Evolutionary conservation across 1,140 invertebrate species (phyloP), one percentile per base, ranked within the genome.

Genomic region (Dreissena rostriformis): DNA sequence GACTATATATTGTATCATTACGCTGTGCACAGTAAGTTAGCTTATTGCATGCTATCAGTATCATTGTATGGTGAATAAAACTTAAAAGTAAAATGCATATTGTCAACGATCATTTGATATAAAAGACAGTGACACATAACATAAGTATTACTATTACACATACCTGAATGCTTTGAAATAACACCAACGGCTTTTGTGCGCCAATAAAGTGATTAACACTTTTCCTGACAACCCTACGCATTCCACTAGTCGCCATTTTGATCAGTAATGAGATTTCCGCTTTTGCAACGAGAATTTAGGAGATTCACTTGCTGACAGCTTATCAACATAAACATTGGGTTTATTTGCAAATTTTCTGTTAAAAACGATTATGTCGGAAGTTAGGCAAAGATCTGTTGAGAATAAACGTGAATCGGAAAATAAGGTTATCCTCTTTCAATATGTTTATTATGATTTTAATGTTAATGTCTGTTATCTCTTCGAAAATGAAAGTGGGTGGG

Each of bases 201-300:
- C 77, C 73, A 28, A 76, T 55, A 70, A 84, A 84, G n/a, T 52
- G 61, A 55, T 22, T 72, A 17, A 84, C 76, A 67, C 57, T 28
- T 55, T 77, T 67, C 82, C 82, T 78, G 53, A 84, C 82, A 77
- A 84, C 73, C 63, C 82, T 77, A 66, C 63, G 65, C 24, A 84
- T 57, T 72, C 82, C 82, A 61, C 67, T 57, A 17, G 82, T 77
- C 73, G 82, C 82, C 82, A 84, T 84, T 71, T 84, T 84, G 49
- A 28, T 19, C 66, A 15, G 26, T 14, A 67, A 17, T 82, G 22
- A 26, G 15, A 39, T 19, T 28, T n/a, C 75, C 80, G 49, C 80
- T 55, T 17, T 11, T 17, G 0, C n/a, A 15, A 73, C 72, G 80
- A 17, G 57, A 82, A 11, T 12, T n/a, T 6, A 49, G 61, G 80